Base-by-base conservation (phyloP, 2,797 vertebrate genomes). In the Dromococcyx pavoninus region DNA sequence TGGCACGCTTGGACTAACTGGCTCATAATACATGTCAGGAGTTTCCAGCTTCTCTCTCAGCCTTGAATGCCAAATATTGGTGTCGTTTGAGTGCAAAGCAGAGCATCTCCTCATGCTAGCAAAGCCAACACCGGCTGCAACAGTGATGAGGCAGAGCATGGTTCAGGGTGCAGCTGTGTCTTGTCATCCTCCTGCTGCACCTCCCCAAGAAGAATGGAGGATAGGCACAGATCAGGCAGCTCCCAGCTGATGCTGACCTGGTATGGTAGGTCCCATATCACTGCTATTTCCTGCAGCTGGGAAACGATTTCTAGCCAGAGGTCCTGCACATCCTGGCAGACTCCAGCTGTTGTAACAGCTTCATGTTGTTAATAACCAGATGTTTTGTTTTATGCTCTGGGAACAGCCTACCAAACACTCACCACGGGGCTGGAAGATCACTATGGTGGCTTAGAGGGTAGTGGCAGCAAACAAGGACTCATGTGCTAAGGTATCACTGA, bases 291-390 rank as follows among this genome's bases (percentile, higher is more conserved):
- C 91, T 87, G 74, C 78, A 89, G 67, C 84, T 95, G 93, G 73
- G 57, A 79, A 58, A 77, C 0, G 0, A 51, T 80, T 87, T 82
- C 74, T 94, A 90, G 83, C 53, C 77, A 91, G 73, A 69, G 32
- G 54, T 89, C 62, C 70, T 56, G 57, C 4, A 13, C 74, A 69
- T 86, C 50, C 77, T 91, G 89, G 94, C 82, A 82, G 90, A 33
- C 60, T 86, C 82, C 94, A 95, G 94, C 88, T 94, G 94, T 60
- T 91, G 48, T 75, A 95, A 88, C 87, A 94, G 89, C 86, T 84
- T 77, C 61, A 7, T 84, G 91, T 61, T 88, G 76, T 84, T 94
- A 92, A 91, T 74, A 88, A 85, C 80, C 92, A 96, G 92, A 89
- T 94, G 93, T 93, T 95, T 90, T 95, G 64, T 24, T 94, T 95